Conservation (phyloP, 2,797 vertebrate species). For the Notolepis coatsorum region DNA sequence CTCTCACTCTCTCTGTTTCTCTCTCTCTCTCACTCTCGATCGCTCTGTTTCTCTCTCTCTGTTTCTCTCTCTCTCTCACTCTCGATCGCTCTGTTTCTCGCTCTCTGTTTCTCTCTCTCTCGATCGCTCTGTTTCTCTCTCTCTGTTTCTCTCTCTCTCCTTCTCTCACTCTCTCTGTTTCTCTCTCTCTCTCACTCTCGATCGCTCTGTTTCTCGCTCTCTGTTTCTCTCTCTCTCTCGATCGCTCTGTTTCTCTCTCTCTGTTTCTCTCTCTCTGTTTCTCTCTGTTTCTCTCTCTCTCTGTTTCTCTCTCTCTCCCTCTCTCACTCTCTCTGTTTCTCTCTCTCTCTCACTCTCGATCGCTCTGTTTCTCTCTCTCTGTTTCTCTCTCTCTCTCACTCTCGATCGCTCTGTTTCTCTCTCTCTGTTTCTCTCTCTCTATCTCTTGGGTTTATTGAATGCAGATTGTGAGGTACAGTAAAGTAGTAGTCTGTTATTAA, state of each 20-base stretch:
- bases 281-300: slow-evolving; percentile 27
- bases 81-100: slow-evolving; percentile 23
- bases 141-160: slow-evolving; percentile 1
- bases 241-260: slow-evolving; percentile 51
- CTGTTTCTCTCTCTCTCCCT: background rate
- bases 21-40: too few species aligned
- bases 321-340: too few species aligned
- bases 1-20: background rate
- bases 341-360: slow-evolving; percentile 1
- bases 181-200: slow-evolving; percentile 11
- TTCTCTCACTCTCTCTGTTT: background rate
- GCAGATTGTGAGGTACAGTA: slow-evolving; percentile 55
- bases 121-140: slow-evolving; percentile 9
- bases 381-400: slow-evolving; percentile 17
- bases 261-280: slow-evolving; percentile 42
- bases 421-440: slow-evolving; percentile 30
- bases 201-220: background rate
- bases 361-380: background rate
- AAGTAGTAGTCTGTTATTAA: slow-evolving; percentile 46
- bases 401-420: background rate
- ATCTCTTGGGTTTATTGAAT: slow-evolving; percentile 62
- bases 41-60: slow-evolving; percentile 48
- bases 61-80: slow-evolving; percentile 41
- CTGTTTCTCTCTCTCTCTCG: slow-evolving; percentile 35
- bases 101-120: background rate